Evolutionary conservation across 2,797 vertebrate species (phyloP).

Genomic region (Eutrigla gurnardus): DNA sequence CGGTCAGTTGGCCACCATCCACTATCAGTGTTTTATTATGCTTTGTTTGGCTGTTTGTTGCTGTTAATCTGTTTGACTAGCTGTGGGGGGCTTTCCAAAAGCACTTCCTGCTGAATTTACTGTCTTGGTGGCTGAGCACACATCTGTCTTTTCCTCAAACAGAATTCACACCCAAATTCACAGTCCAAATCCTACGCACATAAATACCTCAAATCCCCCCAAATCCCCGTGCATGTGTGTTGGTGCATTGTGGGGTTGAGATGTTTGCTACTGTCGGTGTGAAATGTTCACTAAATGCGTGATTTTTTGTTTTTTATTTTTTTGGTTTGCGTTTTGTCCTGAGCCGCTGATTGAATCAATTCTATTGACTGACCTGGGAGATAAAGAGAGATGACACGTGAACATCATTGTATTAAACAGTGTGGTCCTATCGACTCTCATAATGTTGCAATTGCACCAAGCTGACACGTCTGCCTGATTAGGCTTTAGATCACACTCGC

Average conservation of each 20-base stretch:
- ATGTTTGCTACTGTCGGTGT: constrained; percentile 50
- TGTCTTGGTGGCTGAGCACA: constrained; percentile 81
- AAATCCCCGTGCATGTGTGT: constrained; percentile 57
- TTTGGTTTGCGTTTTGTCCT: constrained; percentile 53
- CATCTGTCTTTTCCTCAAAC: constrained; percentile 84
- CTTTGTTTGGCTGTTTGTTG: constrained; percentile 76
- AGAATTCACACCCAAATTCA: constrained; percentile 72
- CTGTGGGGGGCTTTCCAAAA: constrained; percentile 76
- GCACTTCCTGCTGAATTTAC: constrained; percentile 74
- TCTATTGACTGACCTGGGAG: constrained; percentile 71
- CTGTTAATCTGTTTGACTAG: constrained; percentile 82
- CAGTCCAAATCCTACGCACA: constrained; percentile 58
- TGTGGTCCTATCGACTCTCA: constrained; percentile 68
- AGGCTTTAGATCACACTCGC: constrained; percentile 65
- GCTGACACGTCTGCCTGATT: constrained; percentile 63
- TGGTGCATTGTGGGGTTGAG: constrained; percentile 48
- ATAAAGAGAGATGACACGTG: constrained; percentile 78
- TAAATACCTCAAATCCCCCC: constrained; percentile 62
- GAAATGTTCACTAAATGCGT: constrained; percentile 51
- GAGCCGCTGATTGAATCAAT: constrained; percentile 75
- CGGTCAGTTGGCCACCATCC: constrained; percentile 68
- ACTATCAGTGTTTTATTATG: constrained; percentile 67
- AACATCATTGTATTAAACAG: constrained; percentile 73
- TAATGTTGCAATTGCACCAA: constrained; percentile 61
- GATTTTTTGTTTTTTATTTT: constrained; percentile 49